These are phyloP conservation scores for Listrodromus nycthemerus DNA, from an alignment of 2,888 invertebrate genomes.

Conservation along the genomic window DNA sequence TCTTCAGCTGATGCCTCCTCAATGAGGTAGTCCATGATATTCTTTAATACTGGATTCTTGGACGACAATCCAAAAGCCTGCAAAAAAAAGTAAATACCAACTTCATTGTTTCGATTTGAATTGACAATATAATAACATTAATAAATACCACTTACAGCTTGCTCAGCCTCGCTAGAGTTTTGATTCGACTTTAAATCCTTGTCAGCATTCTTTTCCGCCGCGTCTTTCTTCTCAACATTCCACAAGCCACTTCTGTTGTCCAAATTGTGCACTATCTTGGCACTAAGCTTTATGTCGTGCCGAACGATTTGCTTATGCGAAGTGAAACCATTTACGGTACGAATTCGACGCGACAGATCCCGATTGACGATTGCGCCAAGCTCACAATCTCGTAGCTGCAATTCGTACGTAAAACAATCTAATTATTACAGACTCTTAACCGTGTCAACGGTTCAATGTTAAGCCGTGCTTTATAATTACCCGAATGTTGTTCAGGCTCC, in stretches of 20 bases:
- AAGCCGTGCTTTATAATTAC: constrained; percentile 82
- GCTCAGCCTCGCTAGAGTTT: constrained; percentile 76
- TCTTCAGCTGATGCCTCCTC: constrained; percentile 99
- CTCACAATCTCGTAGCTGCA: constrained; percentile 94
- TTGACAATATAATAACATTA: background rate
- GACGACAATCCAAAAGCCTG: constrained; percentile 90
- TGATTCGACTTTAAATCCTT: constrained; percentile 75
- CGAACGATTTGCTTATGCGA: constrained; percentile 95
- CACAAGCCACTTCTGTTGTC: constrained; percentile 94
- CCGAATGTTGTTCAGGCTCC: constrained; percentile 98
- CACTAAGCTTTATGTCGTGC: constrained; percentile 96
- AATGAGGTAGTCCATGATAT: constrained; percentile 98
- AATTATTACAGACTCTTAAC: background rate
- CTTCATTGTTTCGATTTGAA: background rate
- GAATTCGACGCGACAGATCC: constrained; percentile 96
- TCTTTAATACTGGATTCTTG: constrained; percentile 96
- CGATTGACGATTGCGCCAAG: constrained; percentile 98
- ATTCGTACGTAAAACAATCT: constrained; percentile 59
- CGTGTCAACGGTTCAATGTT: background rate
- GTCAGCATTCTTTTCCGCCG: constrained; percentile 71
- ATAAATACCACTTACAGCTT: constrained; percentile 74
- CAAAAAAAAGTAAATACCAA: constrained; percentile 55
- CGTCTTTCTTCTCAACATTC: constrained; percentile 85
- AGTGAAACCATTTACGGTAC: constrained; percentile 96
- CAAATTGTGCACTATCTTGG: constrained; percentile 95